Evolutionary conservation across 2,113 vertebrate species (phyloP).

Genomic region (Xerus inauris): DNA sequence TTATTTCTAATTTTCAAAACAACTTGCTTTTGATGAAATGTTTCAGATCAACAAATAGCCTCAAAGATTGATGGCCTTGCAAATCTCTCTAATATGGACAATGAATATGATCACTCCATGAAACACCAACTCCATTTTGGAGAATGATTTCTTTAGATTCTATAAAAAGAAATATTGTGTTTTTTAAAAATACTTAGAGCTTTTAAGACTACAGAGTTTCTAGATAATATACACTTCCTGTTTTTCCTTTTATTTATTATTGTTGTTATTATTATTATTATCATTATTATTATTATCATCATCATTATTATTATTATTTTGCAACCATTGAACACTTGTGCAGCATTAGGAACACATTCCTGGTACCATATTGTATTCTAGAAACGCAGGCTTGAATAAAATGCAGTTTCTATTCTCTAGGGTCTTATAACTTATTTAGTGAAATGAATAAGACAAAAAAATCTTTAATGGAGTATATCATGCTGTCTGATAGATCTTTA

Average conservation of each 20-base stretch:
- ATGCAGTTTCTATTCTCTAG: neutral
- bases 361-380: neutral
- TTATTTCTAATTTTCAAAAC: conserved; percentile 44
- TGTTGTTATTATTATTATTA: neutral
- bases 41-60: conserved; percentile 27
- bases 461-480: neutral
- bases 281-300: neutral
- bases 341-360: neutral
- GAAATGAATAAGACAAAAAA: neutral
- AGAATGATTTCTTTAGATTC: neutral
- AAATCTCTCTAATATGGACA: neutral
- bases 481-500: neutral
- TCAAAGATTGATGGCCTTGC: conserved; percentile 36
- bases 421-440: neutral
- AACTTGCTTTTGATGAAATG: conserved; percentile 51
- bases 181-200: neutral
- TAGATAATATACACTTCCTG: neutral
- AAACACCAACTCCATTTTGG: conserved; percentile 17
- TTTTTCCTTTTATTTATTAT: neutral
- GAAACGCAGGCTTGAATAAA: neutral
- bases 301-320: neutral
- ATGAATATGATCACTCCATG: neutral
- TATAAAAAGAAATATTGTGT: neutral
- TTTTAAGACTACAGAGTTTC: neutral
- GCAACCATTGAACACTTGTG: neutral